Evolutionary conservation across 2,113 vertebrate genomes (phyloP), one percentile per base, ranked within the genome.

Genomic region (Paralichthys olivaceus): DNA sequence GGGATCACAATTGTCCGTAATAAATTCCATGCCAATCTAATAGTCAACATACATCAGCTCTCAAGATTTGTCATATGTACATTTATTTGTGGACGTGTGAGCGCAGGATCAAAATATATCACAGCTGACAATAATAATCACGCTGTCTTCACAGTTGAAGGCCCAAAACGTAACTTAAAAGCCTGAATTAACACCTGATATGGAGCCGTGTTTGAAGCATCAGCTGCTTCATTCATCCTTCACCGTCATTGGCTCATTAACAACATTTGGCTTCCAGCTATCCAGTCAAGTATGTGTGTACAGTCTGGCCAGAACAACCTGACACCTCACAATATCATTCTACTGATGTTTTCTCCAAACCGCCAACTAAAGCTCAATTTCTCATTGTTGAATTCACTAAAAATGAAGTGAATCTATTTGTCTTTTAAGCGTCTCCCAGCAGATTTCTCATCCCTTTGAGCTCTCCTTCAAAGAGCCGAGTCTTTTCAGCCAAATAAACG

Each of bases 191-290:
- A 55, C 25, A 28, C 34, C n/a, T 23, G 43, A 29, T 14, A n/a
- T 32, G 9, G 19, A 28, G 15, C 19, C 17, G 8, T 61, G 15
- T 40, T 12, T 20, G 3, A 13, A 37, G 47, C 29, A 28, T 54
- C 29, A 53, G 19, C 45, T 54, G 64, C 45, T 22, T 61, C 25
- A 40, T 69, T 69, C 32, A 69, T 19, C 26, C 40, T 26, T 59
- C 22, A 58, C 62, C 58, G 17, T 29, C 47, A 45, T 13, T 60
- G 56, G 12, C 45, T 54, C 32, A 54, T 40, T 54, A 51, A n/a
- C 70, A 29, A 47, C 37, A 14, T 56, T 37, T 20, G 53, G 17
- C 53, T 19, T 5, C 15, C 51, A 69, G 4, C 14, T 34, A 61
- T 23, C 59, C 12, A 14, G 23, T 61, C 19, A 7, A 5, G 14